Conservation (phyloP, 2,113 vertebrate genomes). For the Scartelaos histophorus region DNA sequence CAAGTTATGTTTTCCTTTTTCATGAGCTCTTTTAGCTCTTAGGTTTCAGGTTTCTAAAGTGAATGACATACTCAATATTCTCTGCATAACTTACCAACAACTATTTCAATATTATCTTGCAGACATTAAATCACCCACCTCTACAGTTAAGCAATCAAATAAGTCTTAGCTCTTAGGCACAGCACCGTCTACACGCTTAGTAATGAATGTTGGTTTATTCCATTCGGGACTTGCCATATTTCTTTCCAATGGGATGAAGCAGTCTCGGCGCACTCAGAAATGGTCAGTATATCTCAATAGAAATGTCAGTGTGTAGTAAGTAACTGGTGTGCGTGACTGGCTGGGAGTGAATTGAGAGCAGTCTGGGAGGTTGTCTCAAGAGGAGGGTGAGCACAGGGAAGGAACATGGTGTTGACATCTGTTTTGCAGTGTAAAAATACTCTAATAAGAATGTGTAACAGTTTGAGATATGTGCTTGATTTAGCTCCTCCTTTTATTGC, state of each 20-base stretch:
- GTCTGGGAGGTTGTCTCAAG: constrained; percentile 57
- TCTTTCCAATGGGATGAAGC: constrained; percentile 65
- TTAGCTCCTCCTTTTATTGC: neutral
- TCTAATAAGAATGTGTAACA: neutral
- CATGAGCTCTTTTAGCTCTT: neutral
- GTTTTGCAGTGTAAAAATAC: constrained; percentile 24
- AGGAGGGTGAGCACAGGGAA: constrained; percentile 41
- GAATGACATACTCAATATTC: neutral
- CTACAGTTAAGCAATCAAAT: constrained; percentile 56
- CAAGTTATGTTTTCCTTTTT: too few relatives aligned
- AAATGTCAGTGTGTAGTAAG: constrained; percentile 68
- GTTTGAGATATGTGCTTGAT: neutral
- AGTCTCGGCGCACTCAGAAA: constrained; percentile 50
- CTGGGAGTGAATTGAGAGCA: constrained; percentile 69
- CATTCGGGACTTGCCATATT: constrained; percentile 60
- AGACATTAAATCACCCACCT: neutral
- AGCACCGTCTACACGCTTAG: constrained; percentile 32
- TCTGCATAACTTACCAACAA: neutral
- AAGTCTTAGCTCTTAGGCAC: constrained; percentile 48
- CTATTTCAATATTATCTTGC: neutral
- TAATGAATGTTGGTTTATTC: constrained; percentile 65
- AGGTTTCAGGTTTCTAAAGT: neutral
- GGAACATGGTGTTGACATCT: constrained; percentile 50
- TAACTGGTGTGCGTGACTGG: constrained; percentile 58
- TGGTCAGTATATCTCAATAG: constrained; percentile 68